These are phyloP conservation scores for Pyrrhosoma nymphula DNA, from an alignment of 2,888 invertebrate genomes.

Conservation along the genomic window DNA sequence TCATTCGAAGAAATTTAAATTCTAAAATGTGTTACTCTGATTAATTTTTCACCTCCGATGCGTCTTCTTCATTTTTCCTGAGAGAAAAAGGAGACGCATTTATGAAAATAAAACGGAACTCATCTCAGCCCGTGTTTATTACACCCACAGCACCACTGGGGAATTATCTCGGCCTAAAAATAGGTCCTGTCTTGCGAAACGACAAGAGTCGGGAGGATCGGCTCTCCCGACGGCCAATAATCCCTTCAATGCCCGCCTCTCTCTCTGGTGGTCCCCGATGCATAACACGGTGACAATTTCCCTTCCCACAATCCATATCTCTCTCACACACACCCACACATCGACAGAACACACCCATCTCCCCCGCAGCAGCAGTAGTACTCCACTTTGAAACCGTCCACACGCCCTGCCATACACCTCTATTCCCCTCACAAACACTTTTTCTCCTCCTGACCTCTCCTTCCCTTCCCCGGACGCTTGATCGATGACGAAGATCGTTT, in stretches of 20 bases:
- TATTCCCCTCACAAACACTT: background rate
- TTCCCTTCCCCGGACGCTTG: background rate
- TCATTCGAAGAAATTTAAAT: too few relatives aligned
- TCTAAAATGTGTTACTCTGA: too few relatives aligned
- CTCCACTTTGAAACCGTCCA: background rate
- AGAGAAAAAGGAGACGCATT: too few relatives aligned
- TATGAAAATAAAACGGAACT: background rate
- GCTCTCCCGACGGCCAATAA: conserved; percentile 2
- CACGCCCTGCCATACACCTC: background rate
- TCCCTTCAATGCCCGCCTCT: background rate
- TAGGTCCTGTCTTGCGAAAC: background rate
- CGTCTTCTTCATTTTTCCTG: too few relatives aligned
- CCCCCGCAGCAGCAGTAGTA: background rate
- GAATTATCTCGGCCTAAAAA: background rate
- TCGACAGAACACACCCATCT: background rate
- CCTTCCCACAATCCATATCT: background rate
- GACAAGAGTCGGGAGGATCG: background rate
- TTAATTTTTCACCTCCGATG: too few relatives aligned
- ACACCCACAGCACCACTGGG: background rate
- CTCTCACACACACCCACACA: background rate
- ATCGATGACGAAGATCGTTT: conserved; percentile 49
- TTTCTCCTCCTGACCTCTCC: conserved; percentile 3
- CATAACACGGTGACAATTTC: background rate
- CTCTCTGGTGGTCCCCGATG: background rate
- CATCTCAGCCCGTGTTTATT: background rate